A percentile compares a stretch with the other conserved stretches of the same genome.
These are phyloP conservation scores for Colinus virginianus DNA, from an alignment of 2,113 vertebrate genomes.

Conservation along the genomic window DNA sequence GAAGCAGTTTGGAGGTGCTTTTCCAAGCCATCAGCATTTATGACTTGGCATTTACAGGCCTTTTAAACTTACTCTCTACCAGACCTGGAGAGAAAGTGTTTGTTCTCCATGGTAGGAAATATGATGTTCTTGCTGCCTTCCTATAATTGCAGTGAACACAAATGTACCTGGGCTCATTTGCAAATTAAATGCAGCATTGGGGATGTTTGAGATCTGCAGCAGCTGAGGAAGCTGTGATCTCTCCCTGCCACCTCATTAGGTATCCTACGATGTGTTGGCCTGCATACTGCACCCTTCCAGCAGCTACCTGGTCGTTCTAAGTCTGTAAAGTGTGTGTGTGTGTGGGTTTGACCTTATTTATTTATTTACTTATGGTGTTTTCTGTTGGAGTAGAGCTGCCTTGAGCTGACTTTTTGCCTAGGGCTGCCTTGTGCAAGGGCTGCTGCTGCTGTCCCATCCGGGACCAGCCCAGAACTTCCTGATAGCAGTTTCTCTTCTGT, in stretches of 20 bases:
- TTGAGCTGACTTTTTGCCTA: not conserved
- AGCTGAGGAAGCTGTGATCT: conserved; percentile 26
- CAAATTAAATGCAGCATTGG: conserved; percentile 35
- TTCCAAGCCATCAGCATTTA: not conserved
- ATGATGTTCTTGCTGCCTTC: not conserved
- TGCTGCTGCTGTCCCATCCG: not conserved
- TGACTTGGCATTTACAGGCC: not conserved
- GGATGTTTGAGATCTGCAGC: conserved; percentile 19
- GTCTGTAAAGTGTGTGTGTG: not conserved
- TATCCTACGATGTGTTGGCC: not conserved
- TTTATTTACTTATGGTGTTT: not conserved
- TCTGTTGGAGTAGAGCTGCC: not conserved
- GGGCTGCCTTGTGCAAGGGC: not conserved
- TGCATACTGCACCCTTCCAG: too few relatives aligned
- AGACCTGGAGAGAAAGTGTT: not conserved
- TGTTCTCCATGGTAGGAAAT: not conserved
- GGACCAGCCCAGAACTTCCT: not conserved
- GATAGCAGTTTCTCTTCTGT: not conserved
- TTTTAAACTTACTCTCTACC: not conserved
- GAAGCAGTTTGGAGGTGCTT: conserved; percentile 11
- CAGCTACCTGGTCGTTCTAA: not conserved
- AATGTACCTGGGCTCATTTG: not conserved
- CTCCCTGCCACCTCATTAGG: conserved; percentile 6
- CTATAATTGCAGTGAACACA: not conserved
- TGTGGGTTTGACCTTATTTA: not conserved